phyloP scores from a whole-genome alignment of 2,113 vertebrate genomes.

The Sialia sialis region DNA sequence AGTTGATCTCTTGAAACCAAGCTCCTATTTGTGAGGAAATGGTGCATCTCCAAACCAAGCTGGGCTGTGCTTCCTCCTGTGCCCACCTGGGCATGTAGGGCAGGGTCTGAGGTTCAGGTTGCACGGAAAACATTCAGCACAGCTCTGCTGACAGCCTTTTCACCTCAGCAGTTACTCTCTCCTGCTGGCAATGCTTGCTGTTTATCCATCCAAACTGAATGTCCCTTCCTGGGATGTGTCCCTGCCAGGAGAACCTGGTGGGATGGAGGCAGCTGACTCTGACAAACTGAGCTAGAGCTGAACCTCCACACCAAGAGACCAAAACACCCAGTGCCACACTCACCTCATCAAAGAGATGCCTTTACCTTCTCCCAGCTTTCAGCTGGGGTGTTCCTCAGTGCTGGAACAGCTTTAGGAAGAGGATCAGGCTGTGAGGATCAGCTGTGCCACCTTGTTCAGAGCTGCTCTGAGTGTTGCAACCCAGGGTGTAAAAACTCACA shows the following conservation, averaged over 20 bases:
- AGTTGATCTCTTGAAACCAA: neutral
- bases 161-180: constrained; percentile 22
- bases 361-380: neutral
- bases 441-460: neutral
- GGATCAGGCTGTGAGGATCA: neutral
- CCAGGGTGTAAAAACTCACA: neutral
- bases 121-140: neutral
- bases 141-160: neutral
- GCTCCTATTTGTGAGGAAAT: neutral
- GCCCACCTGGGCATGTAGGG: neutral
- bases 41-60: neutral
- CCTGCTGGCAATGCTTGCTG: neutral
- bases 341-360: neutral
- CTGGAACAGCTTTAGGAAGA: neutral
- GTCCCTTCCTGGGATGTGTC: neutral
- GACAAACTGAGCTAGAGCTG: neutral
- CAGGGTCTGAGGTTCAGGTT: neutral
- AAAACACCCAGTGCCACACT: neutral
- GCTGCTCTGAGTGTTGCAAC: neutral
- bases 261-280: neutral
- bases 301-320: neutral
- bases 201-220: neutral
- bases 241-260: neutral
- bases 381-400: neutral
- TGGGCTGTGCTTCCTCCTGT: neutral